Evolutionary conservation across 1,140 invertebrate genomes (phyloP), one percentile per base, ranked within the genome.

Genomic region (Danaus plexippus): DNA sequence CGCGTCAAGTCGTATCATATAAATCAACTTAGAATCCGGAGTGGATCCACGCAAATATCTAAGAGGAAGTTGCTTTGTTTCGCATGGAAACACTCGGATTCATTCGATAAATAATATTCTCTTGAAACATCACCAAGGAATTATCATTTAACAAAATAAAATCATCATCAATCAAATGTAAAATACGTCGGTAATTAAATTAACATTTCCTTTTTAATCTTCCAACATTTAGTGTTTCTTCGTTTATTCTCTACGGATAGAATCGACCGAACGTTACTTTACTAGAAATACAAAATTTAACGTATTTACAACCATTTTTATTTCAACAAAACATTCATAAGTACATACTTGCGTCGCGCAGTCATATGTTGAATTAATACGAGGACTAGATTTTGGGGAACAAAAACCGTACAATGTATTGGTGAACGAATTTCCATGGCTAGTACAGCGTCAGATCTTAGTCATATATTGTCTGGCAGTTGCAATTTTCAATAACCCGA

Each of bases 231-330:
- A 72, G 72, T 66, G 59, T 71, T 60, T 68, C 63, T n/a, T 32
- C 50, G 59, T 63, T 73, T 73, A 73, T 60, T 56, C 52, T 72
- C 77, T 82, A 82, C 73, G 69, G 77, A 77, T 75, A 76, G 73
- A 72, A 66, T 75, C 72, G 71, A 71, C 73, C 77, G 63, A 86
- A 84, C 77, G 75, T 79, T 81, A 78, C 83, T 84, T 82, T 75
- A 79, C 81, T 87, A 87, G 76, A 74, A 87, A 85, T 87, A 87
- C 81, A 87, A 87, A 87, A 85, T 84, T 85, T 85, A 87, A 87
- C 84, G 84, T 87, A 87, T 87, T 85, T 87, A 87, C 81, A 87
- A 82, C 75, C 79, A 79, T 86, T 85, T 83, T 80, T 82, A 67
- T 64, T 80, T 75, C 68, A 83, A 87, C 71, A 75, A 72, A 85